Evolutionary conservation across 2,888 invertebrate species (phyloP), one percentile per base, ranked within the genome.

Genomic region (Cantharis flavilabris): DNA sequence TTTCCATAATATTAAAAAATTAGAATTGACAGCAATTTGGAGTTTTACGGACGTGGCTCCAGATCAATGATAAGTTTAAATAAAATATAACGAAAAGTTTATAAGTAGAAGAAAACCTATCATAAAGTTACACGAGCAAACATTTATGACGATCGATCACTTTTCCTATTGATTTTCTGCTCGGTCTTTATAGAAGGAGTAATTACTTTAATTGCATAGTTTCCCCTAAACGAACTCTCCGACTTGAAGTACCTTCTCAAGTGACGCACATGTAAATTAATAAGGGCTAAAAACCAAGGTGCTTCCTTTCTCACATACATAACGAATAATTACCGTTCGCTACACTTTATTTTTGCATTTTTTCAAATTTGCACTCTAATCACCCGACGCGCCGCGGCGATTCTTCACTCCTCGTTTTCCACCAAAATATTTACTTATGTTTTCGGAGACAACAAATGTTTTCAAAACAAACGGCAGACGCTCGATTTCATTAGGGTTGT

Each of bases 171-270:
- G 81, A 81, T 81, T 82, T 81, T 77, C 79, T 78, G 75, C 75
- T 75, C 79, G 76, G 71, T 77, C 79, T 80, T 78, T 80, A 80
- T 79, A 77, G 81, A 80, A 80, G 76, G 78, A 81, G 83, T 83
- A 83, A 83, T 83, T 83, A 82, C 81, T 83, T 81, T 83, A 83
- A 83, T 83, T 83, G 83, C 83, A 78, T 79, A 74, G 76, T 76
- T 79, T 78, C 76, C 78, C 78, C 75, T 73, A 75, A 72, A 78
- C 78, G 75, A 78, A 78, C 71, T 76, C 70, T 72, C 73, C 64
- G 62, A 13, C 67, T 62, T 64, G 70, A 76, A 76, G 78, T 70
- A 71, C 71, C 71, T 78, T 65, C 74, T 78, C 70, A 73, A 74
- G 74, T 74, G 78, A 78, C 76, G 75, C 64, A 73, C 72, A 73